Conservation (phyloP, 2,797 vertebrate species). For the Oreochromis grahami region DNA sequence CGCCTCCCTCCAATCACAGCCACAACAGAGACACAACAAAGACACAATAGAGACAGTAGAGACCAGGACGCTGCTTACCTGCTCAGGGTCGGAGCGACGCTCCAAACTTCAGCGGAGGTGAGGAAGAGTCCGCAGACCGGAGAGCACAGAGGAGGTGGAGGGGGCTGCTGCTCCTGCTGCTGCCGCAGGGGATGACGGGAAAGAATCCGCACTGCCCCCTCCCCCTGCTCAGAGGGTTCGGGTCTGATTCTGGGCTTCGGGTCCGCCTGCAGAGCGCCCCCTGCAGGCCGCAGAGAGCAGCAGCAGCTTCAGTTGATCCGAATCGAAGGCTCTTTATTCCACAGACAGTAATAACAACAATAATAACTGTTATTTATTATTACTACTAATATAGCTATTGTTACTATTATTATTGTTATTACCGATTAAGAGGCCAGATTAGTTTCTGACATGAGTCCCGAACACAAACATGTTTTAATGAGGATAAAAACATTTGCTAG, state of each 20-base stretch:
- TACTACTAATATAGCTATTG: neutral
- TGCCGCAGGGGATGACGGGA: slow-evolving; percentile 64
- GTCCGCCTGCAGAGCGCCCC: neutral
- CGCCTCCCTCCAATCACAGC: slow-evolving; percentile 11
- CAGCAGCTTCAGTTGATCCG: neutral
- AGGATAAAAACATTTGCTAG: neutral
- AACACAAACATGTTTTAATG: neutral
- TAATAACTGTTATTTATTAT: neutral
- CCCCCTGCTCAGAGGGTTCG: neutral
- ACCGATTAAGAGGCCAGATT: neutral
- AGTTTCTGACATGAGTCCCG: accelerated
- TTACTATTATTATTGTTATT: neutral
- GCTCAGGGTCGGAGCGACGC: neutral
- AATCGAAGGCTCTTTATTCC: neutral
- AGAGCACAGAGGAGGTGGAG: neutral
- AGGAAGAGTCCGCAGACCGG: slow-evolving; percentile 4
- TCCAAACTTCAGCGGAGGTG: slow-evolving; percentile 4
- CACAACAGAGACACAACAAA: neutral
- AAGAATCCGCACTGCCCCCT: slow-evolving; percentile 62
- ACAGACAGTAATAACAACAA: neutral
- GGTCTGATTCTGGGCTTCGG: neutral
- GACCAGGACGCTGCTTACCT: slow-evolving; percentile 2
- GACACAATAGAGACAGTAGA: neutral
- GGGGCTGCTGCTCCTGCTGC: slow-evolving; percentile 26
- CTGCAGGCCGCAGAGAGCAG: neutral